Base-by-base conservation (phyloP, 2,113 vertebrate genomes). In the Hippoglossus stenolepis region DNA sequence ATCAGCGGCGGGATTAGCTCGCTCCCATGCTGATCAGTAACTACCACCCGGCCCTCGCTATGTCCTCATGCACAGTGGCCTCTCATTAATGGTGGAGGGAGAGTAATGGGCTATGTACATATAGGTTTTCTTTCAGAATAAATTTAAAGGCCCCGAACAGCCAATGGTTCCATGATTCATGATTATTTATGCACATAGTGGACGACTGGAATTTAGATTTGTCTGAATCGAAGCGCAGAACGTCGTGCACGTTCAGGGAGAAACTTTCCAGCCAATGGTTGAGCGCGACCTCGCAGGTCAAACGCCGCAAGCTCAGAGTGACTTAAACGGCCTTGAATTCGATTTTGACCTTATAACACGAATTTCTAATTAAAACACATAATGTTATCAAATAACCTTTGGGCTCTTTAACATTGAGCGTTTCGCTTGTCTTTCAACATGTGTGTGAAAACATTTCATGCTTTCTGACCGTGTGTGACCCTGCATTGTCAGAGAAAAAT, bases 11-110 rank as follows among this genome's bases (percentile, higher is more conserved):
- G 88, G 94, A 96, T 97, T 96, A 97, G 96, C 95, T 89, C 84
- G 93, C 95, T 95, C 96, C 93, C 97, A 96, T 96, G 96, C 96
- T 96, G 97, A 87, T 96, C 94, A 59, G 84, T 96, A 96, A 96
- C 95, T 94, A 93, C 92, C 92, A 77, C 79, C 88, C 87, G 79
- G 92, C 87, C 87, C 92, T 89, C 60, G 86, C 94, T 90, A 93
- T 90, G 92, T 88, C 91, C 95, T 91, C 89, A 56, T 90, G 89
- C 75, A 75, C 85, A 84, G 74, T 66, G 67, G 86, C 86, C 84
- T 62, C 90, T 93, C 87, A 88, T 92, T 94, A 92, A 80, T 72
- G 74, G 24, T 66, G 20, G 82, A 54, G 65, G 59, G 78, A 87
- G 77, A 73, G 77, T 86, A 81, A 85, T 86, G 84, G 58, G 53